Conservation (phyloP, 2,113 vertebrate species). For the Prochilodus magdalenae region DNA sequence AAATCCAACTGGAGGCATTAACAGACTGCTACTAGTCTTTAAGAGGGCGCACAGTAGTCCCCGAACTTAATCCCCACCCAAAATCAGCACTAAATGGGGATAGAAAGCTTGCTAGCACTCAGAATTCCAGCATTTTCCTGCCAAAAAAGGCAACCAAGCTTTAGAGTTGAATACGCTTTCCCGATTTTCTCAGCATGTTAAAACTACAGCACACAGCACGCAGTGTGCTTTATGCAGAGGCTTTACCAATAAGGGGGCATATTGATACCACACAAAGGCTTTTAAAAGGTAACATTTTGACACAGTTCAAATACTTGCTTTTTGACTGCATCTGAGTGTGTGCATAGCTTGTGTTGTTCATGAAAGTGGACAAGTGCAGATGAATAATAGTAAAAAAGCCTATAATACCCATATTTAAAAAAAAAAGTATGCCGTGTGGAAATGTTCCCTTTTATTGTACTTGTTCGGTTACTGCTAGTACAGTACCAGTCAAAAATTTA, state of each 20-base stretch:
- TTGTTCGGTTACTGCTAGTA: no score
- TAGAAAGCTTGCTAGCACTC: constrained; percentile 47
- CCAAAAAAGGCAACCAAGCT: constrained; percentile 57
- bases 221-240: constrained; percentile 7
- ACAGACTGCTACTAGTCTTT: constrained; percentile 63
- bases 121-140: constrained; percentile 45
- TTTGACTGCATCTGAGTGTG: not conserved
- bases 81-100: constrained; percentile 66
- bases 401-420: no score
- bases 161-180: constrained; percentile 45
- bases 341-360: constrained; percentile 5
- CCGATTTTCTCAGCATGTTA: not conserved
- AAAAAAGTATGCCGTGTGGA: no score
- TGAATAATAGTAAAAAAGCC: no score
- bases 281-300: no score
- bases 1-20: constrained; percentile 64
- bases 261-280: constrained; percentile 3
- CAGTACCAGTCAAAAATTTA: no score
- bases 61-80: constrained; percentile 68
- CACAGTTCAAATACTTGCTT: no score
- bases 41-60: constrained; percentile 56
- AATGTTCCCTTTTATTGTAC: no score
- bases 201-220: not conserved
- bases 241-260: constrained; percentile 3
- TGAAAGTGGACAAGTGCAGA: not conserved